phyloP scores from a whole-genome alignment of 2,888 invertebrate species.

The Agapetus fuscipes region DNA sequence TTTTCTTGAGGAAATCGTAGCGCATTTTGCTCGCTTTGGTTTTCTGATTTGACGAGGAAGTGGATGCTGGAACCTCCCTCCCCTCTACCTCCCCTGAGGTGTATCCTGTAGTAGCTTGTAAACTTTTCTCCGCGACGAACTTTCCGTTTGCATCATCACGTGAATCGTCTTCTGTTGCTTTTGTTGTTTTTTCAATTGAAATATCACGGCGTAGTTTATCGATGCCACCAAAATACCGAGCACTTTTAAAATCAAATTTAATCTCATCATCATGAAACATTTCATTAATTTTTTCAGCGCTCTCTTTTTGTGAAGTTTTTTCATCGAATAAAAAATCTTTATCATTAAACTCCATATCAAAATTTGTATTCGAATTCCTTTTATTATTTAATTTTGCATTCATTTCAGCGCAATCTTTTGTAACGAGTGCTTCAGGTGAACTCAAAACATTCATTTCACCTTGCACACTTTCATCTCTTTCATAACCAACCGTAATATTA shows the following conservation, averaged over 20 bases:
- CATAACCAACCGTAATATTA: neutral
- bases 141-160: neutral
- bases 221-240: no score
- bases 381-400: constrained; percentile 7
- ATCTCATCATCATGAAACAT: no score
- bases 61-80: neutral
- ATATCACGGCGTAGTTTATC: constrained; percentile 15
- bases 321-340: constrained; percentile 10
- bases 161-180: neutral
- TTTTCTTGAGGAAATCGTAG: constrained; percentile 10
- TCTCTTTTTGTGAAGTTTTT: constrained; percentile 5
- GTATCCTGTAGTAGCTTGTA: no score
- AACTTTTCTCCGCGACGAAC: neutral
- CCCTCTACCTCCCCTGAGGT: no score
- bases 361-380: constrained; percentile 2
- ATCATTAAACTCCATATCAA: constrained; percentile 18
- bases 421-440: constrained; percentile 10
- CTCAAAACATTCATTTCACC: neutral
- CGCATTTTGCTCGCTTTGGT: neutral
- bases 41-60: neutral
- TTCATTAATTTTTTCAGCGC: neutral
- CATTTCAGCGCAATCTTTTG: constrained; percentile 18
- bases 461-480: neutral
- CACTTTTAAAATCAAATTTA: no score
- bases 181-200: neutral